These are phyloP conservation scores for Mormyrus lacerda DNA, from an alignment of 2,113 vertebrate species.

Conservation along the genomic window DNA sequence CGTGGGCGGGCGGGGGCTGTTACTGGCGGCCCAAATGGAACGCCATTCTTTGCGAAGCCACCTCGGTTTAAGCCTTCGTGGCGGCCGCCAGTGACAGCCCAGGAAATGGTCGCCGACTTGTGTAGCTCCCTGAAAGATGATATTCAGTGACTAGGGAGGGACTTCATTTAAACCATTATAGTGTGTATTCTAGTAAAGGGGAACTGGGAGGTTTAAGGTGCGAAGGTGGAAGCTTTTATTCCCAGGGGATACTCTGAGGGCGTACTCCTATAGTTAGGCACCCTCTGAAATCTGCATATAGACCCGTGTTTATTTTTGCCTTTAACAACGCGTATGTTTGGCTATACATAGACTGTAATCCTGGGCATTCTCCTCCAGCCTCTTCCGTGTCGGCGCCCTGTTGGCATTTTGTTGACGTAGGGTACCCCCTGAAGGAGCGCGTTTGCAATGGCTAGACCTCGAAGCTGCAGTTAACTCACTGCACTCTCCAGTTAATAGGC, in stretches of 20 bases:
- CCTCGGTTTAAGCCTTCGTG: neutral
- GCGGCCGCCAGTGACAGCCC: neutral
- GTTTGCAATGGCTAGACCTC: neutral
- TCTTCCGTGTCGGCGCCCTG: conserved; percentile 22
- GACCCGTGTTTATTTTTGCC: conserved; percentile 12
- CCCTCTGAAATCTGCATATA: neutral
- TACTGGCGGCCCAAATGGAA: neutral
- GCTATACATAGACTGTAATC: conserved; percentile 49
- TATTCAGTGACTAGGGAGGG: neutral
- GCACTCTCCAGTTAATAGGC: neutral
- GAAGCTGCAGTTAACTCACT: neutral
- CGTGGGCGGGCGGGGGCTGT: neutral
- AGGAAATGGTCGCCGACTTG: neutral
- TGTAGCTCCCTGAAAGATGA: neutral
- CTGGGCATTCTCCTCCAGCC: conserved; percentile 57
- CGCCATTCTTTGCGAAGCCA: neutral
- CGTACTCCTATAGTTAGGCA: neutral
- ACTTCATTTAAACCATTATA: neutral
- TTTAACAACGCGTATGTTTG: conserved; percentile 27
- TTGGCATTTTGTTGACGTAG: neutral
- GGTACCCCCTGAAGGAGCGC: too few relatives aligned
- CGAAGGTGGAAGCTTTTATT: neutral
- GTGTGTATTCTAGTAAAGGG: neutral
- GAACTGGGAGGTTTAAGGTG: neutral
- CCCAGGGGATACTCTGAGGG: neutral